phyloP scores from a whole-genome alignment of 2,113 vertebrate species.

The Tauraco erythrolophus region DNA sequence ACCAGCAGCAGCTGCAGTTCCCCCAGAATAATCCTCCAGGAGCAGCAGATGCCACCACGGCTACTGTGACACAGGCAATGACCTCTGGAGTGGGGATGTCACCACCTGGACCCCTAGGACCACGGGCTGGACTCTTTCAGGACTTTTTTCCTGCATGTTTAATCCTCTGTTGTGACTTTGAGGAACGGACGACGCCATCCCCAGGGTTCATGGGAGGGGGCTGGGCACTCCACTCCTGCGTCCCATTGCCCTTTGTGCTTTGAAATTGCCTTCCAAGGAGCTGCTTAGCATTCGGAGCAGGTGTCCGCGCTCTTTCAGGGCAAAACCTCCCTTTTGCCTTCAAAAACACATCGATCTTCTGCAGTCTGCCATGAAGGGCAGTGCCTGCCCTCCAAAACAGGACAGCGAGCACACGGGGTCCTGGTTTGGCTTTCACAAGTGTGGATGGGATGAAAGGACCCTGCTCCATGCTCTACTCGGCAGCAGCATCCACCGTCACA shows the following conservation, averaged over 20 bases:
- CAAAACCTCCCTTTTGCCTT: slow-evolving; percentile 34
- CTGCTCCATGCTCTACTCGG: rapidly evolving
- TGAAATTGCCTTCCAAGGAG: slow-evolving; percentile 15
- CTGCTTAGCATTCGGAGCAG: slow-evolving; percentile 60
- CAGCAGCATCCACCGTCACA: rapidly evolving
- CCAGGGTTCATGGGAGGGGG: background rate
- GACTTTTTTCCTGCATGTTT: rapidly evolving
- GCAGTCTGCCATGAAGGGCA: slow-evolving; percentile 23
- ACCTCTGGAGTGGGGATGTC: background rate
- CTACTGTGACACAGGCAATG: background rate
- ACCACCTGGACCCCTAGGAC: background rate
- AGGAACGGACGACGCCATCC: rapidly evolving
- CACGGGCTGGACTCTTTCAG: rapidly evolving
- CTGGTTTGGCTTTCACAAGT: background rate
- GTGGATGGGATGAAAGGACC: background rate
- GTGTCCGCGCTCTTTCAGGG: rapidly evolving
- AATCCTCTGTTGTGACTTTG: background rate
- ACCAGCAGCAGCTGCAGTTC: background rate
- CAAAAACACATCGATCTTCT: slow-evolving; percentile 45
- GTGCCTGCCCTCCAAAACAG: background rate
- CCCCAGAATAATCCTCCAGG: background rate
- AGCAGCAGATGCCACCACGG: background rate
- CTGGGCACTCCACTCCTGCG: rapidly evolving
- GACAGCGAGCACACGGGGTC: background rate
- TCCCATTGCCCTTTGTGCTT: background rate